Conservation (phyloP, 2,797 vertebrate genomes). For the Anas georgica region DNA sequence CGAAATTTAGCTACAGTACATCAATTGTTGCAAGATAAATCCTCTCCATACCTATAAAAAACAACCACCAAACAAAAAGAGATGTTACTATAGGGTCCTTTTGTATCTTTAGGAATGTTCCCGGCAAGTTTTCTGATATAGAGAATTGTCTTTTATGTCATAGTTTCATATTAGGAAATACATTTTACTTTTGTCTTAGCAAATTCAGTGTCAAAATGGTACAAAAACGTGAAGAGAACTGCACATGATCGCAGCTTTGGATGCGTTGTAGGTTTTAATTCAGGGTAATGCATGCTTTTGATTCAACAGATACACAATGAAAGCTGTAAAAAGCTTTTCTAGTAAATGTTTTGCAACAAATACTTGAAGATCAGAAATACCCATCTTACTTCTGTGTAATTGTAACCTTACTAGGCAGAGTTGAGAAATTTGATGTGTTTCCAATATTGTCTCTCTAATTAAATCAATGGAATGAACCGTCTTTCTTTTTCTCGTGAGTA, state of each 20-base stretch:
- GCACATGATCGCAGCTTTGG: not conserved
- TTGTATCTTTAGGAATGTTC: not conserved
- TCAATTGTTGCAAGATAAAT: not conserved
- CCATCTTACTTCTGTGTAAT: fast-evolving
- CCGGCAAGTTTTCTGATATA: not conserved
- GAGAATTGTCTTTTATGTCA: not conserved
- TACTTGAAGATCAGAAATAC: not conserved
- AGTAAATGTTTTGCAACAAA: not conserved
- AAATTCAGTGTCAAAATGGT: not conserved
- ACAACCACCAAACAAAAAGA: not conserved
- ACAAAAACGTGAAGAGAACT: not conserved
- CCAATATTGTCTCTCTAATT: not conserved
- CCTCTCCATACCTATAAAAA: not conserved
- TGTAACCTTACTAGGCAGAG: not conserved
- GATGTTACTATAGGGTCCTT: not conserved
- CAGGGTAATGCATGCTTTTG: too few relatives aligned
- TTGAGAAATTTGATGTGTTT: not conserved
- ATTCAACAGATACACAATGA: not conserved
- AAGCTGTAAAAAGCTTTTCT: not conserved
- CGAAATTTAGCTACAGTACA: not conserved
- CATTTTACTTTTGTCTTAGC: not conserved
- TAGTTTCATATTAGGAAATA: not conserved
- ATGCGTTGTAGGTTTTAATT: not conserved
- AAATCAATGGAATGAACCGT: not conserved
- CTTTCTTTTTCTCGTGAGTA: not conserved